These are phyloP conservation scores for Enhydra lutris DNA, from an alignment of 2,113 vertebrate species.

Conservation along the genomic window DNA sequence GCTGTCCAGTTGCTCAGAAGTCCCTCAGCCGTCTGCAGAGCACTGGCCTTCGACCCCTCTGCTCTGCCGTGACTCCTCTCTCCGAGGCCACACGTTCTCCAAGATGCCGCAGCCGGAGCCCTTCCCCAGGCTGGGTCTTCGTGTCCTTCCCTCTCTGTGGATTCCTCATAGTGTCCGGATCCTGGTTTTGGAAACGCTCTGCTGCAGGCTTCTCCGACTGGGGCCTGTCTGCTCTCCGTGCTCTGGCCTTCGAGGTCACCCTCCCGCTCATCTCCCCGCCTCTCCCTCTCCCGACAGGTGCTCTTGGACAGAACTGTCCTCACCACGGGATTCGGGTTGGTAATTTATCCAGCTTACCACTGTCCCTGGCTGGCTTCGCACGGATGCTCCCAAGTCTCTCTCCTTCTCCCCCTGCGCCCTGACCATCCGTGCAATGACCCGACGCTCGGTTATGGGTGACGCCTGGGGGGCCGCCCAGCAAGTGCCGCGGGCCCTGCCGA, in stretches of 20 bases:
- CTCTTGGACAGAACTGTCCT: not conserved
- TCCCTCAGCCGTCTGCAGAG: not conserved
- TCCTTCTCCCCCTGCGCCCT: no score
- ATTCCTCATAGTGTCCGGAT: rapidly evolving
- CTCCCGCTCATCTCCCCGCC: rapidly evolving
- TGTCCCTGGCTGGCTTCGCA: not conserved
- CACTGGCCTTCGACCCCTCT: not conserved
- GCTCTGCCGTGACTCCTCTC: not conserved
- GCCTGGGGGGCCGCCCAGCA: no score
- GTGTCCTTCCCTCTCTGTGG: not conserved
- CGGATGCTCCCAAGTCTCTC: not conserved
- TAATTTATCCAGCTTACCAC: not conserved
- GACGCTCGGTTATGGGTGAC: no score
- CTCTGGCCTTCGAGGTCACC: no score
- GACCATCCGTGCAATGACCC: not conserved
- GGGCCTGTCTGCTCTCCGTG: no score
- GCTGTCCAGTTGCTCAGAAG: not conserved
- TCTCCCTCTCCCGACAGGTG: rapidly evolving
- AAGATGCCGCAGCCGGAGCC: rapidly evolving
- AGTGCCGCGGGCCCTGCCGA: rapidly evolving
- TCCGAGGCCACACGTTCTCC: not conserved
- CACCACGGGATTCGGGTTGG: not conserved
- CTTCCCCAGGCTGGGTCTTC: no score
- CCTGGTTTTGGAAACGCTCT: not conserved
- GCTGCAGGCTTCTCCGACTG: rapidly evolving